Conservation (phyloP, 2,113 vertebrate genomes). For the Motacilla tschutschensis region DNA sequence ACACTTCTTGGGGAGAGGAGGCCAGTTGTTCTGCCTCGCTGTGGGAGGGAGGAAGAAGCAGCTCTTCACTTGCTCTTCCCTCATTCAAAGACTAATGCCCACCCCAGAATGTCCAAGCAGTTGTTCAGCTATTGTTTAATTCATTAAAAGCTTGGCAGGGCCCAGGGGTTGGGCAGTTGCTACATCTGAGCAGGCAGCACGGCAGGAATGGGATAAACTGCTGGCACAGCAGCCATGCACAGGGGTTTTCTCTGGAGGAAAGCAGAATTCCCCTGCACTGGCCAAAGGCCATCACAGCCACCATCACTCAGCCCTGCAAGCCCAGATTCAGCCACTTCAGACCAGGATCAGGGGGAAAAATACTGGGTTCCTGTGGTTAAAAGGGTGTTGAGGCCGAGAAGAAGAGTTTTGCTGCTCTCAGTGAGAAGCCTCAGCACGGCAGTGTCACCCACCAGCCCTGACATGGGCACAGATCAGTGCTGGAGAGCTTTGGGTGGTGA, state of each 20-base stretch:
- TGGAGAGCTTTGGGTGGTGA: background rate
- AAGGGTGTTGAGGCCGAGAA: background rate
- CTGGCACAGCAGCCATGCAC: background rate
- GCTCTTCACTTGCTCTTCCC: background rate
- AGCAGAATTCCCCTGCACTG: background rate
- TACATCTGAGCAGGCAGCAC: background rate
- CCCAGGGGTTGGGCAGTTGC: background rate
- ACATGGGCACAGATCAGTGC: fast-evolving
- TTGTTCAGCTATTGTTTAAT: background rate
- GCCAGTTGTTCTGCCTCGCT: constrained; percentile 96
- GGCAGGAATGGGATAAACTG: background rate
- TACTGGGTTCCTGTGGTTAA: background rate
- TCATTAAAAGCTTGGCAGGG: background rate
- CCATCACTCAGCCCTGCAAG: background rate
- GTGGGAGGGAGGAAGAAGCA: background rate
- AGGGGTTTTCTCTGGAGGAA: background rate
- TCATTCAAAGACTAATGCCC: fast-evolving
- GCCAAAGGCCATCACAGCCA: background rate
- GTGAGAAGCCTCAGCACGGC: fast-evolving
- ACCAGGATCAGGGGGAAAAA: background rate
- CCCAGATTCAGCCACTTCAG: background rate
- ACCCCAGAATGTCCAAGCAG: background rate
- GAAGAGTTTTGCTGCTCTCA: background rate
- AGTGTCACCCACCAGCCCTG: background rate
- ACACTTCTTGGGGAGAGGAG: constrained; percentile 83